Percentiles rank a stretch among this genome's conserved stretches.
These are phyloP conservation scores for Laupala kohalensis DNA, from an alignment of 1,140 invertebrate species.

Conservation along the genomic window DNA sequence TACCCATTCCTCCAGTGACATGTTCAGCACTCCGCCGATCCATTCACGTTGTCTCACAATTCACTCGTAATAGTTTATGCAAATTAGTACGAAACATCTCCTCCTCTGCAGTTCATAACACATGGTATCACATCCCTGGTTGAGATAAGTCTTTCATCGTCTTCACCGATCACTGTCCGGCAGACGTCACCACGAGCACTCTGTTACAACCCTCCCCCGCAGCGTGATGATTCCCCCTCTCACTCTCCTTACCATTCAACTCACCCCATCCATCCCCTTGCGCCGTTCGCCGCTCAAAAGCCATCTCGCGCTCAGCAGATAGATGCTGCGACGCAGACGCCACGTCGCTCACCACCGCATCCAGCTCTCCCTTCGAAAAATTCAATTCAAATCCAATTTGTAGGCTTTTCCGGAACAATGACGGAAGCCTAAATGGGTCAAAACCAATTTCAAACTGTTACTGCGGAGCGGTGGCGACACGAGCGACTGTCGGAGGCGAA, in stretches of 20 bases:
- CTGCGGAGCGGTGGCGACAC: neutral
- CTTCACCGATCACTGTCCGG: too few relatives aligned
- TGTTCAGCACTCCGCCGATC: too few relatives aligned
- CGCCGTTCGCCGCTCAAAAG: neutral
- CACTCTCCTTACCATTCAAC: too few relatives aligned
- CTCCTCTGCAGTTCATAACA: too few relatives aligned
- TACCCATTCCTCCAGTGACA: too few relatives aligned
- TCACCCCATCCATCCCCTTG: too few relatives aligned
- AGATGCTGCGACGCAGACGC: neutral
- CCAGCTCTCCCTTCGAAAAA: neutral
- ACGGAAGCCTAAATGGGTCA: constrained; percentile 8
- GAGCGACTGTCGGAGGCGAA: neutral
- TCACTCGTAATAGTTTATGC: too few relatives aligned
- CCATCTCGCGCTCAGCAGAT: neutral
- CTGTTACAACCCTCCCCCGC: neutral
- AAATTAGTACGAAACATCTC: too few relatives aligned
- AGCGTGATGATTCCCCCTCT: too few relatives aligned
- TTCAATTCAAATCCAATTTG: constrained; percentile 8
- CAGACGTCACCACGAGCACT: neutral
- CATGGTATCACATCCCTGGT: too few relatives aligned
- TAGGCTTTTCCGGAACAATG: constrained; percentile 7
- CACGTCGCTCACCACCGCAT: neutral
- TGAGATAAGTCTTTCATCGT: too few relatives aligned
- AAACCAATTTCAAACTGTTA: constrained; percentile 4
- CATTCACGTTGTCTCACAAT: too few relatives aligned